Base-by-base conservation (phyloP, 2,888 invertebrate genomes). In the Agrotis ipsilon region DNA sequence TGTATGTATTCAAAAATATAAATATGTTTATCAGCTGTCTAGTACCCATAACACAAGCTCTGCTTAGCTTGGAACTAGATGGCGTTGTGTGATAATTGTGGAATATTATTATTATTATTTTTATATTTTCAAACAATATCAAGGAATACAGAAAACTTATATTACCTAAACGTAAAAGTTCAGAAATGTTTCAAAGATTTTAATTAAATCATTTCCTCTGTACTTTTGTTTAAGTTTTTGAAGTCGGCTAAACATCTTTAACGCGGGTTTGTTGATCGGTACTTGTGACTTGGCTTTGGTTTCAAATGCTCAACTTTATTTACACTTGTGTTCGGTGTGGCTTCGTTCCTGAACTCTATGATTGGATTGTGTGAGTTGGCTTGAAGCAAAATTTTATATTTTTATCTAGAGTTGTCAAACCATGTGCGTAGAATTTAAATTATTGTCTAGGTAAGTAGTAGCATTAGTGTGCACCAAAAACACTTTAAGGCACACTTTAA, bases 151-250 rank as follows among this genome's bases (percentile, higher is more conserved):
- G 55, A 32, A 55, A 55, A 32, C 19, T 43, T 52, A 16, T 51
- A 39, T 39, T 0, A n/a, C n/a, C n/a, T n/a, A 4, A 21, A 24
- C 24, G 46, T 43, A 39, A 60, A 27, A 19, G 16, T 2, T 19
- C 65, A 57, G 24, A 67, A 63, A 64, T 72, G 52, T 70, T 75
- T 68, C 32, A 43, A 63, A 78, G 51, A 68, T 72, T 83, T 78
- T 75, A 84, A 76, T 74, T 75, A 67, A 77, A 73, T 65, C 63
- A 77, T 74, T 64, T 65, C 59, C 54, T 71, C 65, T 76, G 16
- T 59, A 71, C 78, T 39, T 67, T 68, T 83, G 75, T 82, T 86
- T 74, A 86, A 81, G 72, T 78, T 81, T 68, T 65, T 61, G 80
- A 84, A 78, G 68, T 80, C 51, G 24, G 55, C 39, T 68, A 74